These are phyloP conservation scores for Ctenopoma multispine DNA, from an alignment of 2,797 vertebrate species.

Conservation along the genomic window DNA sequence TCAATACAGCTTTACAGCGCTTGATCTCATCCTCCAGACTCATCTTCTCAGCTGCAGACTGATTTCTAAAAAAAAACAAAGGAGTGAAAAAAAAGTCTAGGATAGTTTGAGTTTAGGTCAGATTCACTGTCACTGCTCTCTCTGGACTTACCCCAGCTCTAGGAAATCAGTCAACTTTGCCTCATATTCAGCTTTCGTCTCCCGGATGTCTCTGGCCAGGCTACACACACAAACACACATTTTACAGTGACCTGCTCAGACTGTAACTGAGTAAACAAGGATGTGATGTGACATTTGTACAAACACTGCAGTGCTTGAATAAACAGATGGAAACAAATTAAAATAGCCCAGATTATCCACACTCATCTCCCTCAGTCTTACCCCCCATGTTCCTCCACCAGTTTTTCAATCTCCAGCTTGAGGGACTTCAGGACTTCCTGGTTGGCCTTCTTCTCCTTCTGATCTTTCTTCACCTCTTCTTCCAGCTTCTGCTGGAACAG, in stretches of 20 bases:
- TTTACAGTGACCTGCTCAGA: too few relatives aligned
- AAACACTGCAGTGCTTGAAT: too few relatives aligned
- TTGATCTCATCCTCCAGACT: conserved; percentile 88
- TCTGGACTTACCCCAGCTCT: conserved; percentile 83
- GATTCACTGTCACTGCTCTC: accelerated
- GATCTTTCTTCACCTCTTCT: conserved; percentile 88
- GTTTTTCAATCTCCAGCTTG: conserved; percentile 83
- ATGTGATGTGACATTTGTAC: too few relatives aligned
- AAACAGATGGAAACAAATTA: not conserved
- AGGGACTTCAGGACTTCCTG: conserved; percentile 87
- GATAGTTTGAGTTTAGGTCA: accelerated
- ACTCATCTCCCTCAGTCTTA: conserved; percentile 34
- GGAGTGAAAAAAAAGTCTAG: not conserved
- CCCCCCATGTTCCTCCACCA: conserved; percentile 79
- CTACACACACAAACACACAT: conserved; percentile 67
- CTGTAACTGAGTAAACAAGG: too few relatives aligned
- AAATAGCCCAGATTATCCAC: not conserved
- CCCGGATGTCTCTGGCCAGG: conserved; percentile 73
- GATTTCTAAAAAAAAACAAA: conserved; percentile 80
- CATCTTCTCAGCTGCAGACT: conserved; percentile 85
- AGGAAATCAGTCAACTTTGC: conserved; percentile 73
- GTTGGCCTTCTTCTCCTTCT: conserved; percentile 91
- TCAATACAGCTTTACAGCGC: conserved; percentile 64
- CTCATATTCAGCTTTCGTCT: conserved; percentile 79
- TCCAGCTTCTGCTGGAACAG: conserved; percentile 90